Evolutionary conservation across 1,140 invertebrate species (phyloP).

Genomic region (Grapholita molesta): DNA sequence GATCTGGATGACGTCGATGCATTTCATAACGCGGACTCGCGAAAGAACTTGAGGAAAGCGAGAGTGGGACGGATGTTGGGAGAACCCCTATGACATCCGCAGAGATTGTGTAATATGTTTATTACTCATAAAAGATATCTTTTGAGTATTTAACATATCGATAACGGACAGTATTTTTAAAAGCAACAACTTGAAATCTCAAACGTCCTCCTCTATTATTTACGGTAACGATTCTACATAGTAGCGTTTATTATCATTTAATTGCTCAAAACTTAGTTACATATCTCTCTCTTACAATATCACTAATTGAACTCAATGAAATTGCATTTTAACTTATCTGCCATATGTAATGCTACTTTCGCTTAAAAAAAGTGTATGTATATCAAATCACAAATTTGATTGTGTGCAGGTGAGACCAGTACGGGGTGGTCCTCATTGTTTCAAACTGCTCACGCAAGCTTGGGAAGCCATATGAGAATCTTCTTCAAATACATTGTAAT

Average conservation of each 20-base stretch:
- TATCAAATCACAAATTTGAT: slow-evolving; percentile 48
- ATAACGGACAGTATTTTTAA: neutral
- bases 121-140: neutral
- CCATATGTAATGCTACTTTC: slow-evolving; percentile 60
- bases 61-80: slow-evolving; percentile 31
- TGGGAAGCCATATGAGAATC: slow-evolving; percentile 11
- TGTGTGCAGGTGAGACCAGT: slow-evolving; percentile 62
- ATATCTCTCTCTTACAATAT: slow-evolving; percentile 24
- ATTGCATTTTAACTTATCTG: slow-evolving; percentile 54
- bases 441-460: slow-evolving; percentile 11
- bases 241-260: slow-evolving; percentile 2
- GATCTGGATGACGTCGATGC: slow-evolving; percentile 44
- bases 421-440: slow-evolving; percentile 27
- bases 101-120: neutral
- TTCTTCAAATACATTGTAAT: slow-evolving; percentile 31
- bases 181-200: neutral
- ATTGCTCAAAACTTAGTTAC: slow-evolving; percentile 16
- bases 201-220: neutral
- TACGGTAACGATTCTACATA: slow-evolving; percentile 4
- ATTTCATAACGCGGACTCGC: slow-evolving; percentile 53
- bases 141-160: neutral
- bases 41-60: slow-evolving; percentile 46
- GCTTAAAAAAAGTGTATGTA: slow-evolving; percentile 40
- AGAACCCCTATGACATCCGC: neutral
- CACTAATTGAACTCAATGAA: slow-evolving; percentile 42